Percentiles rank a stretch among this genome's conserved stretches.
Evolutionary conservation across 1,140 invertebrate genomes (phyloP).

Genomic region (Chionoecetes opilio): DNA sequence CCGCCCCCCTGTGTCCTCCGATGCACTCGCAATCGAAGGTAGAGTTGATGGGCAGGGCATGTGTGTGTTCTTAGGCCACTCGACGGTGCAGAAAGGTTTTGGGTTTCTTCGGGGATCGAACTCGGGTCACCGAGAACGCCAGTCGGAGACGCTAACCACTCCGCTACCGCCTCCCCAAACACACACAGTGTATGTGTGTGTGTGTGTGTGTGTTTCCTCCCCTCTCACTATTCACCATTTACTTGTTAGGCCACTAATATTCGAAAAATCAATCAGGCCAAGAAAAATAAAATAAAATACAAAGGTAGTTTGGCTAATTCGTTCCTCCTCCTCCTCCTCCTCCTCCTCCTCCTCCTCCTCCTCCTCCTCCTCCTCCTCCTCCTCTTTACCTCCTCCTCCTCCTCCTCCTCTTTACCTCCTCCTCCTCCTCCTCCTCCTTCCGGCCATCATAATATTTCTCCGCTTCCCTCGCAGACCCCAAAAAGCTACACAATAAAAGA

Average conservation of each 20-base stretch:
- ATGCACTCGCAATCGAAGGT: no score
- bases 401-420: background rate
- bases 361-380: background rate
- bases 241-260: background rate
- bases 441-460: background rate
- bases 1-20: no score
- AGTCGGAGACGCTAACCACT: no score
- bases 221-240: background rate
- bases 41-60: no score
- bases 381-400: no score
- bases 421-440: background rate
- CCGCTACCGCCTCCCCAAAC: no score
- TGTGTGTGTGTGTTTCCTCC: conserved; percentile 40
- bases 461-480: background rate
- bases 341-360: conserved; percentile 46
- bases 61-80: no score
- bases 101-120: no score
- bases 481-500: background rate
- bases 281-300: background rate
- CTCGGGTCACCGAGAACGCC: no score
- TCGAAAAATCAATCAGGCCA: conserved; percentile 8
- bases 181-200: no score
- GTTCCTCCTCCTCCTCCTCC: conserved; percentile 32
- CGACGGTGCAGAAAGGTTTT: no score
- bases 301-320: conserved; percentile 7